Conservation (phyloP, 2,888 invertebrate genomes). For the Sepioteuthis lessoniana region DNA sequence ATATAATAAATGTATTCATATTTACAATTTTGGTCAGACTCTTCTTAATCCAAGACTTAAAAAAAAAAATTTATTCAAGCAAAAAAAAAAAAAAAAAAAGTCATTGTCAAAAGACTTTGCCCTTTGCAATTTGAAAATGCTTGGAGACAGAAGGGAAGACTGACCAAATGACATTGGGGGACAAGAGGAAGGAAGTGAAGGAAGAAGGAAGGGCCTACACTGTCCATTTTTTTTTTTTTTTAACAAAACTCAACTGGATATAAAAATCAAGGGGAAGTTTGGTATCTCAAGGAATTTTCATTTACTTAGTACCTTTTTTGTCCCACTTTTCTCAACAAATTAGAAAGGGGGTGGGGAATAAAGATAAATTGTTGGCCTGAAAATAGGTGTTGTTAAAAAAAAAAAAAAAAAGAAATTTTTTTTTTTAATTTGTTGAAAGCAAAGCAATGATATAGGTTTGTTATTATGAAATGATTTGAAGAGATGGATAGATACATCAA, state of each 20-base stretch:
- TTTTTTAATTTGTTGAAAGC: not conserved
- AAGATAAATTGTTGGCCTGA: not conserved
- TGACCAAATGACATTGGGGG: not conserved
- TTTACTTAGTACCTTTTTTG: not conserved
- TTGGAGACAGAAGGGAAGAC: not conserved
- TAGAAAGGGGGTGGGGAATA: not conserved
- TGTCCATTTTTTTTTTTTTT: not conserved
- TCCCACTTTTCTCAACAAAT: not conserved
- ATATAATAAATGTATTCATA: not conserved
- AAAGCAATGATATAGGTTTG: not conserved
- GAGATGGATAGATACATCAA: not conserved
- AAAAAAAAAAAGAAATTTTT: not conserved
- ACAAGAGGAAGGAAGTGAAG: not conserved
- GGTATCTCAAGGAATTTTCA: no score
- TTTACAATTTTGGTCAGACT: slow-evolving; percentile 3
- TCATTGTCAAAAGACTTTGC: not conserved
- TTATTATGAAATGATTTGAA: not conserved
- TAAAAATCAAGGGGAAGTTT: not conserved
- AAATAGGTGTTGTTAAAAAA: not conserved
- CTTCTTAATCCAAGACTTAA: not conserved
- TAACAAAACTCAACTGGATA: not conserved
- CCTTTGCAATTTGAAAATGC: not conserved
- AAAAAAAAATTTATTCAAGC: no score
- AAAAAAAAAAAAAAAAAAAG: not conserved
- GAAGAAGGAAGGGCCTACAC: no score